Evolutionary conservation across 92 coral and sea anemone genomes (phyloP).

Genomic region (Epizoanthus rinbou): DNA sequence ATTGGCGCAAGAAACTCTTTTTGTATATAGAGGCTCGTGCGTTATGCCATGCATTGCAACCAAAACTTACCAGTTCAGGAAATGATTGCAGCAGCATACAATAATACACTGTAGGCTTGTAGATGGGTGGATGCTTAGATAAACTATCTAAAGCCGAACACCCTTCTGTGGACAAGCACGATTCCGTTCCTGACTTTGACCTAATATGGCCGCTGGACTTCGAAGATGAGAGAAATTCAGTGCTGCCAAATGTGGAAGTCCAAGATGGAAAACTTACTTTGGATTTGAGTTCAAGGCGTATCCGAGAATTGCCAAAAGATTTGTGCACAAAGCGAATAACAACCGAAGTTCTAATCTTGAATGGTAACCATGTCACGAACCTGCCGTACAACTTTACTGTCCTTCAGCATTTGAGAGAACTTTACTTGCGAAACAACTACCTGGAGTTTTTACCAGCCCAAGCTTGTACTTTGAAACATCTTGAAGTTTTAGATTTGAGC

Average conservation of each 20-base stretch:
- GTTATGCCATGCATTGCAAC: too few relatives aligned
- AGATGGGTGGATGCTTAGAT: slow-evolving; percentile 32
- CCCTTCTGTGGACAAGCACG: background rate
- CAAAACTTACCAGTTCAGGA: too few relatives aligned
- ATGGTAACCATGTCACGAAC: slow-evolving; percentile 71
- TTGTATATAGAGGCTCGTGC: too few relatives aligned
- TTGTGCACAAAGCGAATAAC: slow-evolving; percentile 51
- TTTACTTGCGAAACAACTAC: slow-evolving; percentile 69
- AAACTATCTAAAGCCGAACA: slow-evolving; percentile 19
- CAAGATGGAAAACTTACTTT: slow-evolving; percentile 69
- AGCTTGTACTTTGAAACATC: slow-evolving; percentile 72
- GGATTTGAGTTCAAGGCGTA: slow-evolving; percentile 63
- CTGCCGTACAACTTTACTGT: slow-evolving; percentile 73
- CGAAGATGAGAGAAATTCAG: slow-evolving; percentile 43
- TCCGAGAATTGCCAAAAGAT: slow-evolving; percentile 66
- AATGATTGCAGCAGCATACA: too few relatives aligned
- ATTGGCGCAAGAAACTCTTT: too few relatives aligned
- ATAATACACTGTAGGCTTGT: background rate
- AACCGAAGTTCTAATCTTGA: slow-evolving; percentile 60
- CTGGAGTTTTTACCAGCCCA: slow-evolving; percentile 86
- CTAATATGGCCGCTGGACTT: slow-evolving; percentile 69
- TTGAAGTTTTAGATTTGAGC: slow-evolving; percentile 76
- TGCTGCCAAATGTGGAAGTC: slow-evolving; percentile 63
- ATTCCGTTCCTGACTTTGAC: slow-evolving; percentile 46
- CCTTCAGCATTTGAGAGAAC: slow-evolving; percentile 73